These are phyloP conservation scores for Embidobia sp. DNA, from an alignment of 2,888 invertebrate species.

Conservation along the genomic window DNA sequence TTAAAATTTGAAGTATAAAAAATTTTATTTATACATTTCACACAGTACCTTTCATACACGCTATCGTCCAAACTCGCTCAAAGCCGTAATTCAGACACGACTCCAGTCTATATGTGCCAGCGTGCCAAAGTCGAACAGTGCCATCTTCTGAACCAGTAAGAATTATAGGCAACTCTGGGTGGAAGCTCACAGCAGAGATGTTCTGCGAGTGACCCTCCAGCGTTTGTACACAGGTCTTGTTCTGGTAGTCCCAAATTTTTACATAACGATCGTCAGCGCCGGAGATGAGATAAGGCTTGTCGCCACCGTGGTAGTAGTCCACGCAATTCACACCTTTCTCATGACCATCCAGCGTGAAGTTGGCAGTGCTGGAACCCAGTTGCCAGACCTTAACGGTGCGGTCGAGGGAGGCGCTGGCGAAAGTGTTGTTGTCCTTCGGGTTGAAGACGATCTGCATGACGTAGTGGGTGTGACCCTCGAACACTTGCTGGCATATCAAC, in stretches of 20 bases:
- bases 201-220: slow-evolving; percentile 98
- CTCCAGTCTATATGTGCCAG: slow-evolving; percentile 97
- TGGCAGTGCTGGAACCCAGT: slow-evolving; percentile 97
- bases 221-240: slow-evolving; percentile 99
- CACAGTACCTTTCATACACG: slow-evolving; percentile 91
- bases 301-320: slow-evolving; percentile 99
- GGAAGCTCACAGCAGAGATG: slow-evolving; percentile 97
- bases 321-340: slow-evolving; percentile 99
- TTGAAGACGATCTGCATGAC: slow-evolving; percentile 99
- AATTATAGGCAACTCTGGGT: slow-evolving; percentile 98
- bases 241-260: slow-evolving; percentile 99
- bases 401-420: slow-evolving; percentile 99
- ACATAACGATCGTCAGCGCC: slow-evolving; percentile 99
- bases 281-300: slow-evolving; percentile 99
- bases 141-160: slow-evolving; percentile 99
- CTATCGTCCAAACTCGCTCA: slow-evolving; percentile 98
- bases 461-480: slow-evolving; percentile 99
- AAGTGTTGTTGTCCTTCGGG: slow-evolving; percentile 99
- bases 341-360: slow-evolving; percentile 98
- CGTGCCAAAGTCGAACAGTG: slow-evolving; percentile 98
- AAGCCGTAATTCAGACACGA: slow-evolving; percentile 98
- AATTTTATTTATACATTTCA: too few species aligned
- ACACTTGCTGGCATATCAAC: slow-evolving; percentile 97
- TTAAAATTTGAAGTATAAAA: too few species aligned
- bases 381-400: slow-evolving; percentile 99